Conservation (phyloP, 2,797 vertebrate genomes). For the Tinamus major region DNA sequence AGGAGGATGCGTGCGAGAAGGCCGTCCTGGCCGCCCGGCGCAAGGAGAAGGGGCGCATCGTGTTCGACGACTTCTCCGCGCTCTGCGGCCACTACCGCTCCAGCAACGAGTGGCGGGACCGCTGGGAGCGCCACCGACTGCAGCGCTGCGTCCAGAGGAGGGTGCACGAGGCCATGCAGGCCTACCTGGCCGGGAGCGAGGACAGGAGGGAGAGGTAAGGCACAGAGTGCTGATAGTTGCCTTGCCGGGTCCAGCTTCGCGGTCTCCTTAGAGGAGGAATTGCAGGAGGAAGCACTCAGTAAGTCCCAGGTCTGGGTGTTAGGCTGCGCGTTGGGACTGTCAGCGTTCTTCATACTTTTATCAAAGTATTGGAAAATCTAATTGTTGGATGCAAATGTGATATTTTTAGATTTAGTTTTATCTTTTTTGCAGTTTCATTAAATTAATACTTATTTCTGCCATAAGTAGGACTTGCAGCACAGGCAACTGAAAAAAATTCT, state of each 20-base stretch:
- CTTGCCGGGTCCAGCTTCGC: rapidly evolving
- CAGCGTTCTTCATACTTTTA: neutral
- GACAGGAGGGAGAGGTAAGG: conserved; percentile 85
- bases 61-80: conserved; percentile 70
- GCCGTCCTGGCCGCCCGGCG: conserved; percentile 58
- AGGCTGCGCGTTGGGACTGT: rapidly evolving
- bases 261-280: neutral
- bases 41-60: conserved; percentile 66
- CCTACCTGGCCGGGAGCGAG: conserved; percentile 73
- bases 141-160: conserved; percentile 67
- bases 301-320: rapidly evolving
- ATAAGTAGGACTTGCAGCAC: neutral
- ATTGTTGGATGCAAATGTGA: neutral
- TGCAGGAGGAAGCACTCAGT: rapidly evolving
- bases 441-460: neutral
- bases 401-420: neutral
- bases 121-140: conserved; percentile 67
- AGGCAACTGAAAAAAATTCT: neutral
- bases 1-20: conserved; percentile 11
- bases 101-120: conserved; percentile 77
- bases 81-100: conserved; percentile 60
- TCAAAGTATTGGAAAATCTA: neutral
- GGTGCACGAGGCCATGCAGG: conserved; percentile 72
- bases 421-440: neutral
- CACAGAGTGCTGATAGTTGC: neutral